Conservation (phyloP, 2,113 vertebrate genomes). For the Esox niger region DNA sequence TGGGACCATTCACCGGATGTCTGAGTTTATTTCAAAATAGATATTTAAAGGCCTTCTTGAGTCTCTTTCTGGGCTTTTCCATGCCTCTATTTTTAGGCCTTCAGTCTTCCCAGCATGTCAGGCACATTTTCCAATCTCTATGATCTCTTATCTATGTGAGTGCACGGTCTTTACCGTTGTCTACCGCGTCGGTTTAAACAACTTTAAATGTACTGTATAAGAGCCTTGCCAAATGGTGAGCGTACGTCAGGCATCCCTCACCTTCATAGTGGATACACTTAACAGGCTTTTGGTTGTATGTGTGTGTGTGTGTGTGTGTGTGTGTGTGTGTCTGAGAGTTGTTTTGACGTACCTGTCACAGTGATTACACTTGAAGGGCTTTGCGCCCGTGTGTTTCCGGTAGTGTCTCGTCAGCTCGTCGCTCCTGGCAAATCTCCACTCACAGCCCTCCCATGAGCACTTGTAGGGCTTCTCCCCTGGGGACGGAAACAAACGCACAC, state of each 20-base stretch:
- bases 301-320: conserved; percentile 31
- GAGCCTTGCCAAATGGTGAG: conserved; percentile 32
- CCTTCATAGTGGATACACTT: not conserved
- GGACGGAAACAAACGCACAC: conserved; percentile 12
- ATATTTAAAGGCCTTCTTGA: too few relatives aligned
- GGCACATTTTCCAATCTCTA: not conserved
- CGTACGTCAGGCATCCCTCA: not conserved
- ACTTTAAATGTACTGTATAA: not conserved
- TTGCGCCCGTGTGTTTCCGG: conserved; percentile 99
- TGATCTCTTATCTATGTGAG: too few relatives aligned
- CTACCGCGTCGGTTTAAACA: too few relatives aligned
- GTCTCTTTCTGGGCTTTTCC: too few relatives aligned
- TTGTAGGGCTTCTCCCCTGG: conserved; percentile 99
- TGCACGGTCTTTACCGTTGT: too few relatives aligned
- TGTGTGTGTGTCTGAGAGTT: not conserved
- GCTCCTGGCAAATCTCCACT: conserved; percentile 98
- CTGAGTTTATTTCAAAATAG: too few relatives aligned
- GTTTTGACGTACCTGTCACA: conserved; percentile 90
- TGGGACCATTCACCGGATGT: not conserved
- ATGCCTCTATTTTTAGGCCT: too few relatives aligned
- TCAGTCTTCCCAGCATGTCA: too few relatives aligned
- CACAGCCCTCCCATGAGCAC: conserved; percentile 99
- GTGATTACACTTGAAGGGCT: conserved; percentile 99
- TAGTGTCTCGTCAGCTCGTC: conserved; percentile 99
- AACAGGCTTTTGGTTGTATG: not conserved